phyloP scores from a whole-genome alignment of 2,888 invertebrate species.

The Esperia sulphurella region DNA sequence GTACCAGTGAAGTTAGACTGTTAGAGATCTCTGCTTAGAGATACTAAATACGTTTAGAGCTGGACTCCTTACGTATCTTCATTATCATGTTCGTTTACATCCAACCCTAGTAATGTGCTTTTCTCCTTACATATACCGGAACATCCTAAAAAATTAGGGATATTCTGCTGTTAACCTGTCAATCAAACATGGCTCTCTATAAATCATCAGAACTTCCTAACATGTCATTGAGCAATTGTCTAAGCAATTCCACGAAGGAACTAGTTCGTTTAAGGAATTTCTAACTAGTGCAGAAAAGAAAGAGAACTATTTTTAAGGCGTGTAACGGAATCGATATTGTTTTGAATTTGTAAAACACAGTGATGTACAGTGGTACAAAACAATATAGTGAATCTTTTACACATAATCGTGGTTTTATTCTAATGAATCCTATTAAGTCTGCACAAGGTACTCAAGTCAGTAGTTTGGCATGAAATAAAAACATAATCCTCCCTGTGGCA shows the following conservation, averaged over 20 bases:
- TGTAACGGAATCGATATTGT: slow-evolving; percentile 65
- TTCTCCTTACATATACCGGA: no score
- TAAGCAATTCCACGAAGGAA: slow-evolving; percentile 39
- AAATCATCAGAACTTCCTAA: slow-evolving; percentile 3
- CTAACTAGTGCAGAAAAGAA: slow-evolving; percentile 37
- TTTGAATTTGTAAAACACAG: slow-evolving; percentile 54
- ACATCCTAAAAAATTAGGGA: no score
- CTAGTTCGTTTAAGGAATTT: slow-evolving; percentile 38
- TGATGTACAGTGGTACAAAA: slow-evolving; percentile 48
- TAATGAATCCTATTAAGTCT: background rate
- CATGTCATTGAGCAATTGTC: slow-evolving; percentile 20
- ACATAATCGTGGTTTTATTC: slow-evolving; percentile 39
- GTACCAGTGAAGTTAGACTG: no score
- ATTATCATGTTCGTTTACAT: no score
- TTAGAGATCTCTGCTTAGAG: no score
- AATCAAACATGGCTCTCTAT: background rate
- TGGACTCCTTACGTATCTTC: no score
- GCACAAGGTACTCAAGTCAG: no score
- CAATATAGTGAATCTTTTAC: slow-evolving; percentile 74
- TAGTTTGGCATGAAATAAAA: no score
- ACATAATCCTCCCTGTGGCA: no score
- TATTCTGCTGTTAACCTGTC: background rate
- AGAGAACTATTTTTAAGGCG: slow-evolving; percentile 50
- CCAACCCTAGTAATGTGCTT: no score
- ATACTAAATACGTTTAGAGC: no score